Evolutionary conservation across 2,113 vertebrate species (phyloP).

Genomic region (Pseudonaja textilis): DNA sequence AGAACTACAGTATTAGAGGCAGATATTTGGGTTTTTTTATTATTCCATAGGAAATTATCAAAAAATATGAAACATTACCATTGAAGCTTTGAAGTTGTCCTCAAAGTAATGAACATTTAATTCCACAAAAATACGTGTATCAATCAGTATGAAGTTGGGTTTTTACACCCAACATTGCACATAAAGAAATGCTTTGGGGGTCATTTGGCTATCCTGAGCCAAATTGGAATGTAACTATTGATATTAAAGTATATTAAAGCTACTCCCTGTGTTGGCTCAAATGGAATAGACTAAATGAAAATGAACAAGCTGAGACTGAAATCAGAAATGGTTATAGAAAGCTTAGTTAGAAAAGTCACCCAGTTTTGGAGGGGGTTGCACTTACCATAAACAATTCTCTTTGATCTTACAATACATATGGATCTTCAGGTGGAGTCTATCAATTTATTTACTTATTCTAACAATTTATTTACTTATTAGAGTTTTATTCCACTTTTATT

Average conservation of each 20-base stretch:
- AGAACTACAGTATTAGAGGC: neutral
- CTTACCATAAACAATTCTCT: neutral
- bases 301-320: neutral
- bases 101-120: neutral
- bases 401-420: neutral
- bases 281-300: neutral
- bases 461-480: neutral
- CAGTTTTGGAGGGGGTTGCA: neutral
- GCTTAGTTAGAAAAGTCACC: neutral
- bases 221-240: neutral
- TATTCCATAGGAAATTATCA: neutral
- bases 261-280: neutral
- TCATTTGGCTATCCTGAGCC: neutral
- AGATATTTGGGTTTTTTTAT: neutral
- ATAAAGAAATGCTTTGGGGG: neutral
- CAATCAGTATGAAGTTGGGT: neutral
- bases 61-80: neutral
- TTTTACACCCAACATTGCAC: neutral
- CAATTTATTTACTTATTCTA: neutral
- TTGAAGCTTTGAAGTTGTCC: neutral
- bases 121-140: neutral
- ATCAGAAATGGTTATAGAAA: neutral
- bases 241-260: neutral
- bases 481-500: neutral
- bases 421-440: neutral